These are phyloP conservation scores for Vespertilio murinus DNA, from an alignment of 2,797 vertebrate genomes.

Conservation along the genomic window DNA sequence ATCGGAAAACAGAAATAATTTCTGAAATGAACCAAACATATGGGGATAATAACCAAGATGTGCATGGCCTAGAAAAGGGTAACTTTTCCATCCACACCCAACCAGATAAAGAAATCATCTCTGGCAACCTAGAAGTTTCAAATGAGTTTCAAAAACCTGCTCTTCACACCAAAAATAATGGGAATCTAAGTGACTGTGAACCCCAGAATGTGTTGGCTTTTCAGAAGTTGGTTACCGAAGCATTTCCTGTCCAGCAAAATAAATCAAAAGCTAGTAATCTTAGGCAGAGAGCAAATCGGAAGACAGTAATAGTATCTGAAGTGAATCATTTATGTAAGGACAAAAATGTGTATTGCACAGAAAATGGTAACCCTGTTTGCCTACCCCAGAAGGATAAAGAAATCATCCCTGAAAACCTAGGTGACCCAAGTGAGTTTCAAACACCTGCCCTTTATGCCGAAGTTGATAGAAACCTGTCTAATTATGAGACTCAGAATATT, in stretches of 20 bases:
- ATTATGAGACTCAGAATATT: constrained; percentile 48
- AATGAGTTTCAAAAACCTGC: constrained; percentile 37
- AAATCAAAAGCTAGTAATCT: constrained; percentile 47
- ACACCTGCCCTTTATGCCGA: constrained; percentile 10
- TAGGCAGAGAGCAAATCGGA: constrained; percentile 59
- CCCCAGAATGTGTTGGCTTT: constrained; percentile 48
- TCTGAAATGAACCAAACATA: constrained; percentile 57
- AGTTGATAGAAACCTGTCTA: not conserved
- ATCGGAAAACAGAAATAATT: constrained; percentile 64
- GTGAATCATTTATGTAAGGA: constrained; percentile 34
- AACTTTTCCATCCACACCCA: not conserved
- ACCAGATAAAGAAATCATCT: constrained; percentile 25
- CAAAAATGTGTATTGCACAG: not conserved
- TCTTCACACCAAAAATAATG: not conserved
- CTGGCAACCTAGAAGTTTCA: not conserved
- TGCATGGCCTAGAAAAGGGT: not conserved
- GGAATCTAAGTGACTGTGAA: not conserved
- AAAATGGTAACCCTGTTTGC: constrained; percentile 35
- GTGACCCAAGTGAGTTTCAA: constrained; percentile 35
- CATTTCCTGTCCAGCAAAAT: constrained; percentile 43
- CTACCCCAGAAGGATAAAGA: constrained; percentile 44
- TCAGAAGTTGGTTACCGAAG: constrained; percentile 25
- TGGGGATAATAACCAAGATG: constrained; percentile 40
- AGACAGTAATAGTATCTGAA: constrained; percentile 68
- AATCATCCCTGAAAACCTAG: constrained; percentile 21